phyloP scores from a whole-genome alignment of 2,113 vertebrate genomes.

The Illadopsis cleaveri region DNA sequence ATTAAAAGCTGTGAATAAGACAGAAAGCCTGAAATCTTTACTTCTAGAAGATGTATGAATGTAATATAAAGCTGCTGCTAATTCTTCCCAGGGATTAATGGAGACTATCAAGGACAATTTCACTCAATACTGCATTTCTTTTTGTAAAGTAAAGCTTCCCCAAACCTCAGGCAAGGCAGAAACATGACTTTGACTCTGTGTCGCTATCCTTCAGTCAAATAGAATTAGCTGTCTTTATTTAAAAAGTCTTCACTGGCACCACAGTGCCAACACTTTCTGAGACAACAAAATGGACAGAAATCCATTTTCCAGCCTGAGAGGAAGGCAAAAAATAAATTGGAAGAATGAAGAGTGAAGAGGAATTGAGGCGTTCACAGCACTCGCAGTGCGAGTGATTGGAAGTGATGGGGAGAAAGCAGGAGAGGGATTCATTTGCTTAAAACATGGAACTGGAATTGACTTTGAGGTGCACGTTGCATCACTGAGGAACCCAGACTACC shows the following conservation, averaged over 20 bases:
- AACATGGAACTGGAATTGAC: neutral
- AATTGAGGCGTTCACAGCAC: neutral
- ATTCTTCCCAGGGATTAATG: slow-evolving; percentile 46
- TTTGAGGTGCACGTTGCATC: neutral
- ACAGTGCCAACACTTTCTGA: neutral
- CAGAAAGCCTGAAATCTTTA: neutral
- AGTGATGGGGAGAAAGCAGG: slow-evolving; percentile 6
- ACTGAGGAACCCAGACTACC: rapidly evolving
- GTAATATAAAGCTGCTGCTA: slow-evolving; percentile 24
- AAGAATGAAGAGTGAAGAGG: slow-evolving; percentile 39
- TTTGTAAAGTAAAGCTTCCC: neutral
- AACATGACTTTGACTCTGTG: neutral
- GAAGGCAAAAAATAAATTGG: neutral
- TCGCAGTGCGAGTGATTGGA: neutral
- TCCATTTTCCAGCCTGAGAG: slow-evolving; percentile 31
- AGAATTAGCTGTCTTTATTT: slow-evolving; percentile 44
- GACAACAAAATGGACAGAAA: slow-evolving; percentile 31
- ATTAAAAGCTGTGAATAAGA: slow-evolving; percentile 1
- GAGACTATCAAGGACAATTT: slow-evolving; percentile 5
- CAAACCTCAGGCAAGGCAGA: neutral
- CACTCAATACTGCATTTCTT: neutral
- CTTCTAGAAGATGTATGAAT: neutral
- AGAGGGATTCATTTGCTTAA: neutral
- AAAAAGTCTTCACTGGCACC: neutral
- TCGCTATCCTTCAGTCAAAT: neutral